Evolutionary conservation across 2,888 invertebrate species (phyloP).

Genomic region (Myopa tessellatipennis): DNA sequence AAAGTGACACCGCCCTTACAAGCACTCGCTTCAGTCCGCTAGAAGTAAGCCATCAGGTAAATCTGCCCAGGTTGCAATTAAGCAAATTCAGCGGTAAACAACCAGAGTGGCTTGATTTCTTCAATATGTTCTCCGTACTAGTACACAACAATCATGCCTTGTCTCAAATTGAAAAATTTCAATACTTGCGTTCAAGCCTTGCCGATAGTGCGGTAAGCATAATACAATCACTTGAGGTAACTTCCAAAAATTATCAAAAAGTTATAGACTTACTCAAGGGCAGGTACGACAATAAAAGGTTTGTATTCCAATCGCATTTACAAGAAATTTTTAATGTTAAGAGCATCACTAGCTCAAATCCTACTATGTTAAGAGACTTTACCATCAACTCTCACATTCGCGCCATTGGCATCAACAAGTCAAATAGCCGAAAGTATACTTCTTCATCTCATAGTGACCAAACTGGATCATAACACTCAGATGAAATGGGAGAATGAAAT

Average conservation of each 20-base stretch:
- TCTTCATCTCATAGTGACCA: slow-evolving; percentile 37
- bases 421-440: slow-evolving; percentile 42
- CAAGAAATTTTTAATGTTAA: slow-evolving; percentile 39
- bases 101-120: slow-evolving; percentile 26
- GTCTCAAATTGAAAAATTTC: slow-evolving; percentile 28
- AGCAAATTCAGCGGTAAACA: slow-evolving; percentile 20
- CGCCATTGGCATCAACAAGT: slow-evolving; percentile 32
- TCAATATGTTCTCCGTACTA: slow-evolving; percentile 9
- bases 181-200: slow-evolving; percentile 23
- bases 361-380: slow-evolving; percentile 33
- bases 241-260: no score
- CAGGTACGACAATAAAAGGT: slow-evolving; percentile 34
- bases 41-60: background rate
- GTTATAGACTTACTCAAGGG: slow-evolving; percentile 18
- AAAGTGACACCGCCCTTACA: slow-evolving; percentile 10
- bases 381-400: slow-evolving; percentile 38
- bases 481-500: slow-evolving; percentile 43
- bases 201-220: slow-evolving; percentile 16
- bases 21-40: background rate
- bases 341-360: slow-evolving; percentile 34
- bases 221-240: no score
- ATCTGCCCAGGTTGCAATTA: slow-evolving; percentile 24
- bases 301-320: slow-evolving; percentile 39
- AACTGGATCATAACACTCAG: slow-evolving; percentile 39
- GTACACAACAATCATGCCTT: background rate